phyloP scores from a whole-genome alignment of 1,140 invertebrate species.

The Ephestia elutella region DNA sequence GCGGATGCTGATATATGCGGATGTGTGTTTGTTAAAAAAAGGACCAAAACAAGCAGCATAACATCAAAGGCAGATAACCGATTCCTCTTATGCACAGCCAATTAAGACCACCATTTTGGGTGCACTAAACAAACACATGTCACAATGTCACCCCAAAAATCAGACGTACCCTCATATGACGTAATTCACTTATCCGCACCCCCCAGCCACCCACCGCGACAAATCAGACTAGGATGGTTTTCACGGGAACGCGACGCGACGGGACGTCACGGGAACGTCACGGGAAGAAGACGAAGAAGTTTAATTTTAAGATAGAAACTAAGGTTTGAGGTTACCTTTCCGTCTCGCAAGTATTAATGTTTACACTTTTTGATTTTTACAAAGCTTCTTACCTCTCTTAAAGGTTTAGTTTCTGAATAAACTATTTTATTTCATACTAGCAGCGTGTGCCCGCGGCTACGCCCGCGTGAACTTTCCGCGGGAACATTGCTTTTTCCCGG shows the following conservation, averaged over 20 bases:
- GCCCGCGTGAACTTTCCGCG: too few species aligned
- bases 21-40: background rate
- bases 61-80: background rate
- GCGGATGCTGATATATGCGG: too few species aligned
- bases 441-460: too few species aligned
- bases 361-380: too few species aligned
- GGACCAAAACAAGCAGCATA: background rate
- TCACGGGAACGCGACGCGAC: background rate
- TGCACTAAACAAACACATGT: conserved; percentile 4
- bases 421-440: too few species aligned
- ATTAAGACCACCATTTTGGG: background rate
- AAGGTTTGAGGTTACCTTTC: too few species aligned
- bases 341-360: too few species aligned
- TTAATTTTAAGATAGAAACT: too few species aligned
- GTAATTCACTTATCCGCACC: background rate
- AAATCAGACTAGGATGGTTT: background rate
- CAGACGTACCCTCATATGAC: background rate
- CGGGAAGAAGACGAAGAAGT: too few species aligned
- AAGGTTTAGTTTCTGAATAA: too few species aligned
- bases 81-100: background rate
- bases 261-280: background rate
- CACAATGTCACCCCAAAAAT: background rate
- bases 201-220: background rate
- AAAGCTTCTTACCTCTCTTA: too few species aligned
- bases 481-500: too few species aligned